Evolutionary conservation across 2,113 vertebrate species (phyloP).

Genomic region (Sardina pilchardus): DNA sequence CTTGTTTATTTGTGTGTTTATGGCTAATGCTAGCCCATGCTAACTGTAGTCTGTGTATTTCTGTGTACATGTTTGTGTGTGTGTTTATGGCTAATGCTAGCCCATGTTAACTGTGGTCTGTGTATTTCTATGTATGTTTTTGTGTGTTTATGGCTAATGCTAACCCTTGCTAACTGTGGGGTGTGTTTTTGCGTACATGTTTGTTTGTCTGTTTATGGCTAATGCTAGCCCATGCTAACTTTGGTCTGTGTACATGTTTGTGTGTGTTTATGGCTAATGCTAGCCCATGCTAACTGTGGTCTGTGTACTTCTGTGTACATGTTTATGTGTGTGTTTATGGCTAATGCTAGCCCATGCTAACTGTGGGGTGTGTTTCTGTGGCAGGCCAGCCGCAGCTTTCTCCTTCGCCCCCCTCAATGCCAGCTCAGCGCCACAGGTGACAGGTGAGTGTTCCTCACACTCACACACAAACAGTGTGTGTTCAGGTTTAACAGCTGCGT

Average conservation of each 20-base stretch:
- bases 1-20: background rate
- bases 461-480: background rate
- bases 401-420: constrained; percentile 52
- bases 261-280: background rate
- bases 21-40: background rate
- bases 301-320: background rate
- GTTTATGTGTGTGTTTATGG: background rate
- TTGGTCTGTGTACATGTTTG: background rate
- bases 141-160: background rate
- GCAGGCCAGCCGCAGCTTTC: constrained; percentile 44
- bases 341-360: background rate
- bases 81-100: background rate
- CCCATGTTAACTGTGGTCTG: background rate
- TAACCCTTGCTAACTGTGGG: background rate
- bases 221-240: background rate
- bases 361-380: background rate
- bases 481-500: too few species aligned
- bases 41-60: background rate
- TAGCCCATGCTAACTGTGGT: background rate
- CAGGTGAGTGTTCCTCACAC: constrained; percentile 27
- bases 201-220: background rate
- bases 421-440: constrained; percentile 56
- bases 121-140: background rate
- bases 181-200: background rate
- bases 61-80: background rate